These are phyloP conservation scores for Chrysemys picta DNA, from an alignment of 2,113 vertebrate genomes.

Conservation along the genomic window DNA sequence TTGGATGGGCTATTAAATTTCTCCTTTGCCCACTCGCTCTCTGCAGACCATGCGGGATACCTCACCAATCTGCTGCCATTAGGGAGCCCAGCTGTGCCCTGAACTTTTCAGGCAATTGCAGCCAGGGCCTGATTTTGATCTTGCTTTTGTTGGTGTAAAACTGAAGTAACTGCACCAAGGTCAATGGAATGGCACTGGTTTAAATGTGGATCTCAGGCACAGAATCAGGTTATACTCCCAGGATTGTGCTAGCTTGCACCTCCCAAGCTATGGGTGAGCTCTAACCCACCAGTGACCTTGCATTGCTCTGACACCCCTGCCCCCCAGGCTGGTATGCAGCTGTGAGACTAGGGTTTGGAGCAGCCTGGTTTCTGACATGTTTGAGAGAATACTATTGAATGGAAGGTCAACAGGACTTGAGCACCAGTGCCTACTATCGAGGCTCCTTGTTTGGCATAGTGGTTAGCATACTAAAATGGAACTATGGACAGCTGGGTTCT, in stretches of 20 bases:
- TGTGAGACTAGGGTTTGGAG: not conserved
- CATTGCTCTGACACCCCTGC: not conserved
- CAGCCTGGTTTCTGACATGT: not conserved
- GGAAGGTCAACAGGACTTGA: not conserved
- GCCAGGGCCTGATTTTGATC: not conserved
- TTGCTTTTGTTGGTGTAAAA: not conserved
- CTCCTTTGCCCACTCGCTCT: not conserved
- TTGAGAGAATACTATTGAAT: not conserved
- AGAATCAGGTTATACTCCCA: not conserved
- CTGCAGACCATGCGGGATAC: rapidly evolving
- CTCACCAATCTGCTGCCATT: not conserved
- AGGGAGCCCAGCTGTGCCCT: not conserved
- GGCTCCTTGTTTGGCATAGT: not conserved
- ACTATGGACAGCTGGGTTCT: not conserved
- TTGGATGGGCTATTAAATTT: conserved; percentile 32
- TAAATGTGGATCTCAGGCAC: not conserved
- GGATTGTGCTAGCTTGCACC: not conserved
- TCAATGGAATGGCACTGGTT: not conserved
- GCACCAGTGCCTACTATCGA: not conserved
- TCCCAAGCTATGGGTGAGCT: not conserved
- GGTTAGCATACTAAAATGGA: not conserved
- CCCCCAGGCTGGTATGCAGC: too few species aligned
- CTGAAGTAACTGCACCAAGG: not conserved
- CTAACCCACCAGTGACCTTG: not conserved
- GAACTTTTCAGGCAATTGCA: not conserved